phyloP scores from a whole-genome alignment of 2,797 vertebrate genomes.

The Pseudochromis fuscus region DNA sequence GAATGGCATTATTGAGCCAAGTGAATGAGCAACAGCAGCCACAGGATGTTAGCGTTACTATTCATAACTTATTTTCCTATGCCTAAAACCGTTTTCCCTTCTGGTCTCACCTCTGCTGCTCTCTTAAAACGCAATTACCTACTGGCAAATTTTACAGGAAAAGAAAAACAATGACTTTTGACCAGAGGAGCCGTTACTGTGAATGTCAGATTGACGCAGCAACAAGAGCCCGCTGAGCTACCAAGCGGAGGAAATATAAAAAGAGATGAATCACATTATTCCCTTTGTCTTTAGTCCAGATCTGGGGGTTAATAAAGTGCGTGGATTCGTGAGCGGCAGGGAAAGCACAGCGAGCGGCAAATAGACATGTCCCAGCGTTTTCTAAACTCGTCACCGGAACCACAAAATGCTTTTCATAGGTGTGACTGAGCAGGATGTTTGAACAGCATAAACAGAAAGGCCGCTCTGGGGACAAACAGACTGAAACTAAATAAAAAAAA shows the following conservation, averaged over 20 bases:
- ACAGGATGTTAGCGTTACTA: slow-evolving; percentile 82
- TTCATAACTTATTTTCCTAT: slow-evolving; percentile 82
- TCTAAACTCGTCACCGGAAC: slow-evolving; percentile 65
- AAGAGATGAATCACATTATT: slow-evolving; percentile 73
- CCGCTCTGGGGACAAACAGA: not conserved
- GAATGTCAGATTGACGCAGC: slow-evolving; percentile 71
- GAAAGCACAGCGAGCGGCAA: slow-evolving; percentile 60
- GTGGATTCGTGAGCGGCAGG: slow-evolving; percentile 58
- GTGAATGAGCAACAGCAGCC: slow-evolving; percentile 81
- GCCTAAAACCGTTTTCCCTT: slow-evolving; percentile 77
- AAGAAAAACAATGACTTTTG: slow-evolving; percentile 80
- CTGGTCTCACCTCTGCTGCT: slow-evolving; percentile 79
- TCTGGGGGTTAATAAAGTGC: slow-evolving; percentile 72
- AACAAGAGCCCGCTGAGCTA: slow-evolving; percentile 59
- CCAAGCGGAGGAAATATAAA: slow-evolving; percentile 70
- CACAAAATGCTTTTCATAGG: slow-evolving; percentile 70
- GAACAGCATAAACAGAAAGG: slow-evolving; percentile 52
- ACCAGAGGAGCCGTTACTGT: slow-evolving; percentile 73
- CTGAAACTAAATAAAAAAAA: slow-evolving; percentile 7
- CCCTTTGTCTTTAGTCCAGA: slow-evolving; percentile 72
- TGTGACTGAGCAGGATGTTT: slow-evolving; percentile 65
- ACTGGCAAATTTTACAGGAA: slow-evolving; percentile 78
- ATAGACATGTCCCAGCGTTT: slow-evolving; percentile 72
- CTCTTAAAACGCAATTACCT: slow-evolving; percentile 82
- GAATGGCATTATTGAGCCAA: slow-evolving; percentile 81